Evolutionary conservation across 2,888 invertebrate genomes (phyloP), one percentile per base, ranked within the genome.

Genomic region (Spatulosminthurus flaviceps): DNA sequence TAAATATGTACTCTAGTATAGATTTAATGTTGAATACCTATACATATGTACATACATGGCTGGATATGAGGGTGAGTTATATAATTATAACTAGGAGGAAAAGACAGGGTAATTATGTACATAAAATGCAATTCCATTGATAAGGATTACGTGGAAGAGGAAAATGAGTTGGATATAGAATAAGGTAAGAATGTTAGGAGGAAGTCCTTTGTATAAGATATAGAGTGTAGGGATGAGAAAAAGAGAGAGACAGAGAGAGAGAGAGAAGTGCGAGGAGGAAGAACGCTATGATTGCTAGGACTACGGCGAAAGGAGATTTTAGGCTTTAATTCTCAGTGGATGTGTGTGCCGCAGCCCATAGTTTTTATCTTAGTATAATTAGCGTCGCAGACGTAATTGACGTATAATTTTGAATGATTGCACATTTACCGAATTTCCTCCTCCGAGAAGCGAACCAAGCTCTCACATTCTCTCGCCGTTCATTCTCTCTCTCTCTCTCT

Each of bases 321-420:
- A 60, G 78, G 70, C 76, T 79, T 80, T 78, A 81, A 80, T 81
- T 80, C 80, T 80, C 78, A 29, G 78, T 80, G 71, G 41, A 42
- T 78, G 77, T 73, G 69, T 64, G 78, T 78, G 67, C 51, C 71
- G 28, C 43, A 64, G 42, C 71, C 80, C 75, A 72, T 71, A 70
- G 82, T 82, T 82, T 82, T 82, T 82, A 82, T 80, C 82, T 78
- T 80, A 80, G 77, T 78, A 82, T 80, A 82, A 82, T 82, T 82
- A 82, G 82, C 80, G 80, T 80, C 82, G 79, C 79, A 74, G 73
- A 77, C 77, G 78, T 81, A 82, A 82, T 82, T 82, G 82, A 82
- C 82, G 82, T 82, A 82, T 82, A 82, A 82, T 82, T 82, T 82
- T 82, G 82, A 82, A 80, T 80, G 80, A 82, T 82, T 82, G 77